Evolutionary conservation across 2,888 invertebrate species (phyloP).

Genomic region (Platycheirus albimanus): DNA sequence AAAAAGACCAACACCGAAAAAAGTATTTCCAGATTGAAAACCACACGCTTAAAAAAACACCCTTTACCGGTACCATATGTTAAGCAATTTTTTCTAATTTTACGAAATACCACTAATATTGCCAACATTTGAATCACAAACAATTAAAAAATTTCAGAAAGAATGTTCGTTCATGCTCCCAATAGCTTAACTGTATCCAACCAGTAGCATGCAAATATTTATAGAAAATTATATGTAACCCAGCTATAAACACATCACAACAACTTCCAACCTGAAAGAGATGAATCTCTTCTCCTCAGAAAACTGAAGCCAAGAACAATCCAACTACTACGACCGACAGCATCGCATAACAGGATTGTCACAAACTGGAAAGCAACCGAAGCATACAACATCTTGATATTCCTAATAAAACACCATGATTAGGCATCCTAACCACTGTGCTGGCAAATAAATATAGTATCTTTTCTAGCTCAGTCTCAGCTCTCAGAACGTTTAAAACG

Average conservation of each 20-base stretch:
- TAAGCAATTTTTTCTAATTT: too few species aligned
- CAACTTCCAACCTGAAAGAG: constrained; percentile 16
- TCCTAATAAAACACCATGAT: constrained; percentile 68
- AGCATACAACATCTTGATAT: constrained; percentile 55
- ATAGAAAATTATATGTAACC: constrained; percentile 30
- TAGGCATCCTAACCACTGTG: constrained; percentile 40
- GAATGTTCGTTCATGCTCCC: too few species aligned
- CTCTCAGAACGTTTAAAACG: constrained; percentile 47
- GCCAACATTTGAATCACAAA: too few species aligned
- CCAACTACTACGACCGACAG: neutral
- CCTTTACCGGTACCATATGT: too few species aligned
- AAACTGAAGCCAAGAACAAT: constrained; percentile 10
- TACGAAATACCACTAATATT: too few species aligned
- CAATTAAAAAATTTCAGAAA: too few species aligned
- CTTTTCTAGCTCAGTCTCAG: constrained; percentile 16
- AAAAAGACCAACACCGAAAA: too few species aligned
- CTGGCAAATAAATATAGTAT: constrained; percentile 41
- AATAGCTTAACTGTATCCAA: constrained; percentile 24
- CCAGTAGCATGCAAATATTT: constrained; percentile 51
- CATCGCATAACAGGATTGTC: constrained; percentile 57
- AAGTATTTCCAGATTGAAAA: too few species aligned
- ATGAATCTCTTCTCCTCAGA: constrained; percentile 38
- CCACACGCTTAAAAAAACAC: too few species aligned
- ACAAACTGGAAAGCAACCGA: constrained; percentile 59
- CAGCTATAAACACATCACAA: constrained; percentile 13